Base-by-base conservation (phyloP, 2,113 vertebrate genomes). In the Rhegmatorhina hoffmannsi region DNA sequence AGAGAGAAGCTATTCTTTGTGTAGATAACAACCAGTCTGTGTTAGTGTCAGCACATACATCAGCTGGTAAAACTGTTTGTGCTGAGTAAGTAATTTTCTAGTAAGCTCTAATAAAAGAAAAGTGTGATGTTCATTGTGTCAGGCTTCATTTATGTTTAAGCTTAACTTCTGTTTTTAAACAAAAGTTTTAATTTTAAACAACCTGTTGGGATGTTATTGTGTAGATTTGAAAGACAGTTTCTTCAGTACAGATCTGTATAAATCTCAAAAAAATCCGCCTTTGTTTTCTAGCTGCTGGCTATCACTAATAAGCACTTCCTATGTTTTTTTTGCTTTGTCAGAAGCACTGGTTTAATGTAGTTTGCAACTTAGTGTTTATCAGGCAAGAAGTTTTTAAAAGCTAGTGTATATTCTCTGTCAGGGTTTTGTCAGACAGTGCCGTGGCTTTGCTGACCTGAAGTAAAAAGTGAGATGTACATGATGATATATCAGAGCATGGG, bases 11-110 rank as follows among this genome's bases (percentile, higher is more conserved):
- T 87, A 98, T 99, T 94, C 97, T 99, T 43, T 99, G 99, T 92
- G 98, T 99, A 16, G 99, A 99, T 97, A 99, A 99, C 96, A 99
- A 99, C 84, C 99, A 99, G 95, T 99, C 99, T 58, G 99, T 99
- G 38, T 97, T 99, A 43, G 99, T 99, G 55, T 99, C 99, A 19
- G 99, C 99, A 49, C 99, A 99, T 92, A 99, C 99, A 16, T 99
- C 99, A 80, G 99, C 99, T n/a, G 99, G 99, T 62, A 99, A 99
- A 98, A 99, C 99, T 12, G 99, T 99, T n/a, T 99, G 99, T 91
- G 99, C 99, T 29, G 99, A 99, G 99, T 99, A 97, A 98, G 99
- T 99, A 94, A 28, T 81, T 92, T 81, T 89, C 16, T 91, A n/a
- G 20, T 36, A 33, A 23, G 7, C 7, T 81, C 2, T 77, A 18